Evolutionary conservation across 2,113 vertebrate genomes (phyloP).

Genomic region (Chloropsis cyanopogon): DNA sequence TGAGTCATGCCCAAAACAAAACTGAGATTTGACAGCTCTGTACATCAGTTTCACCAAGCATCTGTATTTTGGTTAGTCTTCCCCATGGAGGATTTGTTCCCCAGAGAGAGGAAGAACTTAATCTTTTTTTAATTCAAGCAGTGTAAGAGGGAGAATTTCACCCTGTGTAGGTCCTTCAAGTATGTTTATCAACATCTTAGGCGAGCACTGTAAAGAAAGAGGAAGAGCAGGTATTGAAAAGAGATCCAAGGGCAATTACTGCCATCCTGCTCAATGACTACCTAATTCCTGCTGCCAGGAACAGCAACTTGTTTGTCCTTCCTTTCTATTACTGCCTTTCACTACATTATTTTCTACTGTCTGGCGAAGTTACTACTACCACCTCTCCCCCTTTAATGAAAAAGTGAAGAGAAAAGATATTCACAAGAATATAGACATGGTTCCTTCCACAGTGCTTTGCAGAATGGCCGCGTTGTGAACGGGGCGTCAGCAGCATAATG

Average conservation of each 20-base stretch:
- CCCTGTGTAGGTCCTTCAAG: not conserved
- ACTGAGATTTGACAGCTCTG: not conserved
- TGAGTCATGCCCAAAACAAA: not conserved
- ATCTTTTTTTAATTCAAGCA: not conserved
- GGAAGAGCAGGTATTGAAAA: not conserved
- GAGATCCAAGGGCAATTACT: not conserved
- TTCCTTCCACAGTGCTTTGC: not conserved
- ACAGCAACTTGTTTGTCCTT: not conserved
- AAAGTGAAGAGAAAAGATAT: not conserved
- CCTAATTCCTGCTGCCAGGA: not conserved
- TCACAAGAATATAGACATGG: not conserved
- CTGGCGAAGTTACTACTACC: not conserved
- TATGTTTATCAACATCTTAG: not conserved
- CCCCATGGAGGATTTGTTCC: not conserved
- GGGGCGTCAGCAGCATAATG: not conserved
- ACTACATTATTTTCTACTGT: not conserved
- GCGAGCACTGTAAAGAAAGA: not conserved
- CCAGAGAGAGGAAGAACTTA: not conserved
- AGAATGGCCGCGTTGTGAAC: not conserved
- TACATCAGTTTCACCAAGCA: not conserved
- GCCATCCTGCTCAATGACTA: not conserved
- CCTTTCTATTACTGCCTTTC: not conserved
- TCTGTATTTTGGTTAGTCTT: not conserved
- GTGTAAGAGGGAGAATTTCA: not conserved
- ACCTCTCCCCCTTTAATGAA: not conserved